phyloP scores from a whole-genome alignment of 2,797 vertebrate species.

The Babyrousa celebensis region DNA sequence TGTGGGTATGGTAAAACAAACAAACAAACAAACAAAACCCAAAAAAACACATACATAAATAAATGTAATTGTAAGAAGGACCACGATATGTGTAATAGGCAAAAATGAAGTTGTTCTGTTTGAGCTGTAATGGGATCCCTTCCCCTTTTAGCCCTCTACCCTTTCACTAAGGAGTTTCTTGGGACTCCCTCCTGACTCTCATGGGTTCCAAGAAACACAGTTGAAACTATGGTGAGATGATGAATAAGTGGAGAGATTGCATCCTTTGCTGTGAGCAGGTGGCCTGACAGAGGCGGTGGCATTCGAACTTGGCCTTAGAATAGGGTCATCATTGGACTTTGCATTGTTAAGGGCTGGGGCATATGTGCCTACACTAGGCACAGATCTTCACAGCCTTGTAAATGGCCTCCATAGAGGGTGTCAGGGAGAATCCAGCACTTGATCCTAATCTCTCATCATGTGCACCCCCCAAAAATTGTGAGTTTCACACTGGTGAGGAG shows the following conservation, averaged over 20 bases:
- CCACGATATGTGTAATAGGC: background rate
- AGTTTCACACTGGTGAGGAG: background rate
- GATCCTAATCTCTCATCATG: background rate
- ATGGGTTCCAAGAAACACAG: background rate
- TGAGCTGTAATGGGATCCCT: background rate
- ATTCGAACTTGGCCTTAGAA: background rate
- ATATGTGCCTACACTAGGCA: background rate
- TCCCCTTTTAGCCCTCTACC: background rate
- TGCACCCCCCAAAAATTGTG: background rate
- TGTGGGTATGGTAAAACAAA: too few species aligned
- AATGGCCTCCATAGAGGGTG: background rate
- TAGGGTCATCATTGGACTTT: background rate
- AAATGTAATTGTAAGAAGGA: background rate
- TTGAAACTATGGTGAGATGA: background rate
- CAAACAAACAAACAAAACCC: too few species aligned
- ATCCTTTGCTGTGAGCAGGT: background rate
- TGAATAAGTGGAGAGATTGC: background rate
- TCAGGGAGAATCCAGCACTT: background rate
- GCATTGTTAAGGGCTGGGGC: background rate
- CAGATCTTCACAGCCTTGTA: background rate
- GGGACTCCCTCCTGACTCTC: constrained; percentile 14
- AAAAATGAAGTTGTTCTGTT: background rate
- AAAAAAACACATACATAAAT: too few species aligned
- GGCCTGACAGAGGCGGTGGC: background rate
- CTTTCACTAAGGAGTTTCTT: background rate